Evolutionary conservation across 2,113 vertebrate genomes (phyloP), one percentile per base, ranked within the genome.

Genomic region (Phyllopteryx taeniolatus): DNA sequence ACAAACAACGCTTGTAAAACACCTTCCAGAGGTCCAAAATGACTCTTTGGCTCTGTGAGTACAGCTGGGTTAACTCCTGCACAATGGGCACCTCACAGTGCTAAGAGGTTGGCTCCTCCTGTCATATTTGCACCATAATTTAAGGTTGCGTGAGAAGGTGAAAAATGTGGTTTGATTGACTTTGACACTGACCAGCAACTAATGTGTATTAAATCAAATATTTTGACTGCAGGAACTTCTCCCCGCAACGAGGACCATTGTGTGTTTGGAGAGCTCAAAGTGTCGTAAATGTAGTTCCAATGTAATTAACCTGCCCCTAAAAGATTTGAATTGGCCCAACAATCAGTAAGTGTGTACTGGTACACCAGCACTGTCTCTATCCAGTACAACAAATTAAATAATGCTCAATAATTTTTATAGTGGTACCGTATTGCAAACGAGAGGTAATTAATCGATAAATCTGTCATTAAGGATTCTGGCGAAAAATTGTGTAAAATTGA

Each of bases 21-120:
- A 78, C 62, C 74, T 70, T 84, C 65, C 79, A 72, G 78, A 82
- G 81, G 76, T 81, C 81, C 81, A 88, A 49, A 78, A 90, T 83
- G 89, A 87, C 86, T 73, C 66, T 88, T 89, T 87, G 73, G 79
- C 77, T 81, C 69, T 81, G 83, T 83, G 77, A 85, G 75, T 87
- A 88, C 88, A 75, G 80, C 81, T 64, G 57, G 57, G 74, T 70
- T 85, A 78, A 82, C 69, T 81, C 82, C 57, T 64, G 76, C 74
- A 72, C 75, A 80, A 79, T 79, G 80, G 80, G 82, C 84, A 81
- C 84, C 83, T 1, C 35, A 69, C 73, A 77, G 76, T 83, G 82
- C 77, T 77, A 71, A 76, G 31, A 72, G 78, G 75, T 83, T 78
- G 79, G 83, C 64, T 74, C 46, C 73, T 69, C 47, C 67, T 61